phyloP scores from a whole-genome alignment of 2,888 invertebrate genomes.

The Ichneumoninae sp. region DNA sequence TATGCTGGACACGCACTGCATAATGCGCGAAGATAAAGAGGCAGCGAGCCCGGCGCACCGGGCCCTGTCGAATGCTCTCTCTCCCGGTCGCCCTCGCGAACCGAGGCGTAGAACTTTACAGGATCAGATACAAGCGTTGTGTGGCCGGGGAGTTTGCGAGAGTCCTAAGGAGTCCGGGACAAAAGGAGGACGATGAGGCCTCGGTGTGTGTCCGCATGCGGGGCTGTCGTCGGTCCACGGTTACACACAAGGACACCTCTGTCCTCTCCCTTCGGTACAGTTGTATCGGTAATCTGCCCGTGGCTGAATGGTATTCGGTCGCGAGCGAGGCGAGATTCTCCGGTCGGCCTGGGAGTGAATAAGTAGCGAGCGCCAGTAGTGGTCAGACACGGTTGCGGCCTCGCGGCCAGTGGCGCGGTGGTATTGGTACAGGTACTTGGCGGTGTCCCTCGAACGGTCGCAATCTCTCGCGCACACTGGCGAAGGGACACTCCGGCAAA shows the following conservation, averaged over 20 bases:
- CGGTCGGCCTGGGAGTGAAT: slow-evolving; percentile 19
- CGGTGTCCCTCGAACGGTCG: slow-evolving; percentile 6
- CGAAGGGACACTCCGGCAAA: slow-evolving; percentile 6
- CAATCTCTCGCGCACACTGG: slow-evolving; percentile 5
- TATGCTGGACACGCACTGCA: slow-evolving; percentile 70
- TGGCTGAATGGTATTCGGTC: slow-evolving; percentile 40
- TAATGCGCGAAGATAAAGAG: slow-evolving; percentile 69
- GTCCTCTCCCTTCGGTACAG: slow-evolving; percentile 37
- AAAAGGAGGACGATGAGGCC: slow-evolving; percentile 1
- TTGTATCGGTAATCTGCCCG: slow-evolving; percentile 55
- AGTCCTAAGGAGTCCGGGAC: slow-evolving; percentile 37
- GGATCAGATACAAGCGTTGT: slow-evolving; percentile 69
- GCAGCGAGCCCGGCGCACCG: slow-evolving; percentile 36
- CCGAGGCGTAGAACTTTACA: slow-evolving; percentile 66
- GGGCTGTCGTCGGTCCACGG: slow-evolving; percentile 36
- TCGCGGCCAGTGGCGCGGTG: neutral
- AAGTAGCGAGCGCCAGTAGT: slow-evolving; percentile 47
- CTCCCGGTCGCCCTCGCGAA: slow-evolving; percentile 35
- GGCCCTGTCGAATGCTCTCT: slow-evolving; percentile 26
- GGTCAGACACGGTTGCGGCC: slow-evolving; percentile 11
- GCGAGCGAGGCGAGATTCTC: slow-evolving; percentile 24
- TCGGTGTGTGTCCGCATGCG: neutral
- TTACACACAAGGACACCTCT: slow-evolving; percentile 26
- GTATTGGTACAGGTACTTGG: neutral
- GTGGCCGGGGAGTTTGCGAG: slow-evolving; percentile 59